Evolutionary conservation across 2,888 invertebrate species (phyloP).

Genomic region (Macaria liturata): DNA sequence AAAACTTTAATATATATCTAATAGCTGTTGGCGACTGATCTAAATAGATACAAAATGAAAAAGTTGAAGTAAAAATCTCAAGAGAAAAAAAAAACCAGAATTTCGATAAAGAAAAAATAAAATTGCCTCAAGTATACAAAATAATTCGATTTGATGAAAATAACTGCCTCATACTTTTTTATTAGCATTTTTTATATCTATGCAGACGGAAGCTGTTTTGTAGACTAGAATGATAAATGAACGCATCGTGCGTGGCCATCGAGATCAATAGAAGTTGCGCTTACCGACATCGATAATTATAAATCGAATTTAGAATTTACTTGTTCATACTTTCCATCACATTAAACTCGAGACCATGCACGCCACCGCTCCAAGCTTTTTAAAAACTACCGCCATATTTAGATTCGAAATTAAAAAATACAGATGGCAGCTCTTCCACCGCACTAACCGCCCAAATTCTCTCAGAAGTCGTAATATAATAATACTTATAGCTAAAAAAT

Average conservation of each 20-base stretch:
- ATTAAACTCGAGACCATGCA: slow-evolving; percentile 35
- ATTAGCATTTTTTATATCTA: slow-evolving; percentile 37
- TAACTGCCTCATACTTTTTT: slow-evolving; percentile 53
- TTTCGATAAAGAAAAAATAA: slow-evolving; percentile 12
- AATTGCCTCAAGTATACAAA: slow-evolving; percentile 38
- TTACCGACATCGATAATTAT: background rate
- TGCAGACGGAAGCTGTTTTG: slow-evolving; percentile 65
- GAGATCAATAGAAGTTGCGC: slow-evolving; percentile 18
- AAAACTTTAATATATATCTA: too few relatives aligned
- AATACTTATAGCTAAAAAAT: slow-evolving; percentile 60
- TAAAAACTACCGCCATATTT: slow-evolving; percentile 38
- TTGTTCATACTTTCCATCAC: too few relatives aligned
- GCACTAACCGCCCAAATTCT: slow-evolving; percentile 46
- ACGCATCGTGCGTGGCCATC: slow-evolving; percentile 40
- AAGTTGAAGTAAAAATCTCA: too few relatives aligned
- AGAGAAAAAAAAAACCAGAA: too few relatives aligned
- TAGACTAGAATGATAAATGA: slow-evolving; percentile 58
- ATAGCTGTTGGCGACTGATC: too few relatives aligned
- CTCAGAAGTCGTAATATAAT: slow-evolving; percentile 51
- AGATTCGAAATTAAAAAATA: slow-evolving; percentile 17
- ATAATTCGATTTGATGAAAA: slow-evolving; percentile 58
- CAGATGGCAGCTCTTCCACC: slow-evolving; percentile 26
- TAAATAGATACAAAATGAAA: too few relatives aligned
- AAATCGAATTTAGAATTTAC: too few relatives aligned
- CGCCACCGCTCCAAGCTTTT: slow-evolving; percentile 43